Evolutionary conservation across 1,140 invertebrate genomes (phyloP).

Genomic region (Lepidurus apus): DNA sequence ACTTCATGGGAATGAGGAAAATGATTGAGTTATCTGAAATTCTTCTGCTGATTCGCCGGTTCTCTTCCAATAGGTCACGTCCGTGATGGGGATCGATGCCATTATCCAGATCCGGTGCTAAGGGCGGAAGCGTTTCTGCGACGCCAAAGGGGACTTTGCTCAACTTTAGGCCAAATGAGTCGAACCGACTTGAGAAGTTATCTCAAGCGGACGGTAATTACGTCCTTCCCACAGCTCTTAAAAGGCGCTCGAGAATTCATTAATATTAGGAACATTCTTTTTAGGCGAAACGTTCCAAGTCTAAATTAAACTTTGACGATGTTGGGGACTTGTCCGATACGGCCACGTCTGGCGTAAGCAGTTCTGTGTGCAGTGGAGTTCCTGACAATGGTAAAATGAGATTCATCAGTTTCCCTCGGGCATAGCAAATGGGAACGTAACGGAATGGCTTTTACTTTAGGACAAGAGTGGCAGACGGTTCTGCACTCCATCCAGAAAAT

Average conservation of each 20-base stretch:
- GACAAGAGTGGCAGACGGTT: slow-evolving; percentile 28
- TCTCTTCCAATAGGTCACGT: neutral
- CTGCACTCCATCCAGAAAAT: slow-evolving; percentile 33
- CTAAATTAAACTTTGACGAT: slow-evolving; percentile 16
- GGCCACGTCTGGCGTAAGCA: slow-evolving; percentile 31
- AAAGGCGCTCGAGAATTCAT: neutral
- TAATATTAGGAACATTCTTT: neutral
- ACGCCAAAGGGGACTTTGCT: slow-evolving; percentile 6
- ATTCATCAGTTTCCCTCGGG: neutral
- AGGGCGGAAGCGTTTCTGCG: slow-evolving; percentile 13
- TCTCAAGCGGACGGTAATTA: slow-evolving; percentile 19
- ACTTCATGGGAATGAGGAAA: neutral
- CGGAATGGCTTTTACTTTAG: slow-evolving; percentile 17
- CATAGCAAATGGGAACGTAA: neutral
- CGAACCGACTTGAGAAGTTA: slow-evolving; percentile 11
- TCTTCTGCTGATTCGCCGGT: neutral
- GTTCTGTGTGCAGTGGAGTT: slow-evolving; percentile 26
- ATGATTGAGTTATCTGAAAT: neutral
- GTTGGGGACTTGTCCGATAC: slow-evolving; percentile 27
- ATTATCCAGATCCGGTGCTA: slow-evolving; percentile 11
- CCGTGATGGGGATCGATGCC: neutral
- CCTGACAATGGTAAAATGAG: slow-evolving; percentile 6
- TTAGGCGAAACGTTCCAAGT: neutral
- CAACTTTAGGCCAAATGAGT: neutral
- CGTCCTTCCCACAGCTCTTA: neutral